phyloP scores from a whole-genome alignment of 2,113 vertebrate genomes.

The Gambusia affinis region DNA sequence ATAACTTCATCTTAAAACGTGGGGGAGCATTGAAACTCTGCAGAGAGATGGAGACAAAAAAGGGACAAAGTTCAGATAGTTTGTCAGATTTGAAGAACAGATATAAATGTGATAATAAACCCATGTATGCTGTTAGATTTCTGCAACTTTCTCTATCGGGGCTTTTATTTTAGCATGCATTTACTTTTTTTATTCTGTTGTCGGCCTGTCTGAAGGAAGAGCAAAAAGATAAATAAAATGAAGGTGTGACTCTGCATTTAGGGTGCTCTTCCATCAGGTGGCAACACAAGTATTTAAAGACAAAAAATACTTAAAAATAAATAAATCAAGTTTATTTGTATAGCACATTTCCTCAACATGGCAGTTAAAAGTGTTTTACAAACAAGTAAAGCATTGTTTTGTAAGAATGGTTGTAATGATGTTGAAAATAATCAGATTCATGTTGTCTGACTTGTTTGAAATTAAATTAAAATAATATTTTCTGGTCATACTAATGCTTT shows the following conservation, averaged over 20 bases:
- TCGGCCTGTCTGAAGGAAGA: constrained; percentile 32
- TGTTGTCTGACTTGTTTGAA: not conserved
- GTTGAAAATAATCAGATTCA: not conserved
- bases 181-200: constrained; percentile 53
- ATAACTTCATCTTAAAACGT: constrained; percentile 95
- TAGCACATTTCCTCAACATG: no score
- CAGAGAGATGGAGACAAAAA: constrained; percentile 60
- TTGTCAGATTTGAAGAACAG: constrained; percentile 27
- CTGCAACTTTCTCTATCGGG: constrained; percentile 11
- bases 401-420: not conserved
- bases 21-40: constrained; percentile 91
- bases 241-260: no score
- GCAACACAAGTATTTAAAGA: not conserved
- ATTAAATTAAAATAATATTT: not conserved
- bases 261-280: not conserved
- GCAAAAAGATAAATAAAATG: no score
- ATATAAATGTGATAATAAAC: constrained; percentile 10
- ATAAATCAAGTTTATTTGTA: no score
- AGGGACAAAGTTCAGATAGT: constrained; percentile 32
- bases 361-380: no score
- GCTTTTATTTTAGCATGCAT: constrained; percentile 37
- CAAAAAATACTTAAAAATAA: not conserved
- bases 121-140: constrained; percentile 2
- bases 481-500: not conserved
- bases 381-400: not conserved